Conservation (phyloP, 2,113 vertebrate species). For the Trichechus manatus region DNA sequence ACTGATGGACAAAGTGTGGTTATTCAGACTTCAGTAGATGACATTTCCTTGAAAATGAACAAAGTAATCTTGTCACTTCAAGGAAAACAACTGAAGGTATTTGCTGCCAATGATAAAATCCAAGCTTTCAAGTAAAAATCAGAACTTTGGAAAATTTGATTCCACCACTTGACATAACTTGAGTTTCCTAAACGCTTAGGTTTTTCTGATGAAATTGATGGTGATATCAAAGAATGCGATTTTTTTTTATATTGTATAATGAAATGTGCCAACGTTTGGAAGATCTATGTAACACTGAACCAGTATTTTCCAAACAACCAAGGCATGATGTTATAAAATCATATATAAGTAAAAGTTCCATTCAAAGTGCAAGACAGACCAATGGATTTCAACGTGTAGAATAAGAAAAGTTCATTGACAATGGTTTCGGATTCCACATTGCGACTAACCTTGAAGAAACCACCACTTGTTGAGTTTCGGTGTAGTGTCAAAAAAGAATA, state of each 20-base stretch:
- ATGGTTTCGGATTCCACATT: neutral
- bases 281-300: neutral
- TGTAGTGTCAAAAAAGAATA: neutral
- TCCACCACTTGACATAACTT: neutral
- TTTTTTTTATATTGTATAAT: neutral
- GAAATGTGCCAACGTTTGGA: neutral
- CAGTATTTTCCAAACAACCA: constrained; percentile 22
- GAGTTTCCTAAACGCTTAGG: neutral
- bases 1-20: neutral
- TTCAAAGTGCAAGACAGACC: neutral
- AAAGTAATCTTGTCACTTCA: too few species aligned
- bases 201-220: neutral
- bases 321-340: neutral
- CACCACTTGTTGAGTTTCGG: neutral
- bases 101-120: too few species aligned
- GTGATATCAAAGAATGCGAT: neutral
- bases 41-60: neutral
- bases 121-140: too few species aligned
- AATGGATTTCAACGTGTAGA: neutral
- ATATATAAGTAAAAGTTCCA: neutral
- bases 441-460: constrained; percentile 9
- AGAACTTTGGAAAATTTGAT: neutral
- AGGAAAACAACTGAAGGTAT: too few species aligned
- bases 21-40: neutral
- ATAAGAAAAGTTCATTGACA: neutral